Conservation (phyloP, 2,113 vertebrate genomes). For the Boleophthalmus pectinirostris region DNA sequence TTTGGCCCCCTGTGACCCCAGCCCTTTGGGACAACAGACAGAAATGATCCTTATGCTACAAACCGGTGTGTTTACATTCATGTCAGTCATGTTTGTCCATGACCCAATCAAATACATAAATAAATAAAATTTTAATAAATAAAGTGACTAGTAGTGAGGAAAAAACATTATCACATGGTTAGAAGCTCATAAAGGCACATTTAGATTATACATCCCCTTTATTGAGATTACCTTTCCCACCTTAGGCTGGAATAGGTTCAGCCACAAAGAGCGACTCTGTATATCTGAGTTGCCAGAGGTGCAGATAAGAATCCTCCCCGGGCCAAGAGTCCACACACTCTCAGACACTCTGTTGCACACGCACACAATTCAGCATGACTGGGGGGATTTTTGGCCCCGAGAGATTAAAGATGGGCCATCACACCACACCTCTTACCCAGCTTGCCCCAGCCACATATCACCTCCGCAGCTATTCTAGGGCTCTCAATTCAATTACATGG, state of each 20-base stretch:
- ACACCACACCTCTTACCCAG: conserved; percentile 21
- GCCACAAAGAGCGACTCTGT: conserved; percentile 27
- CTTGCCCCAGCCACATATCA: background rate
- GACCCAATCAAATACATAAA: too few relatives aligned
- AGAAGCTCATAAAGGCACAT: too few relatives aligned
- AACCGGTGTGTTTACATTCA: too few relatives aligned
- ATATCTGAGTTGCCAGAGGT: conserved; percentile 27
- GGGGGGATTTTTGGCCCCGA: background rate
- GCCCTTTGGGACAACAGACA: too few relatives aligned
- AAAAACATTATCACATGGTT: too few relatives aligned
- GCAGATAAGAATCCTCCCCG: conserved; percentile 36
- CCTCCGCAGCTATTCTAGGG: conserved; percentile 21
- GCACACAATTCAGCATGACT: conserved; percentile 21
- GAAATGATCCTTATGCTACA: too few relatives aligned
- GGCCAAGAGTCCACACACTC: conserved; percentile 19
- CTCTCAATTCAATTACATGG: conserved; percentile 47
- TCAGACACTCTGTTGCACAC: conserved; percentile 19
- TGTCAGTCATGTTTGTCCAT: too few relatives aligned
- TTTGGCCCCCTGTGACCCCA: too few relatives aligned
- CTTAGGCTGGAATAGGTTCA: conserved; percentile 45
- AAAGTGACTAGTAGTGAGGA: too few relatives aligned
- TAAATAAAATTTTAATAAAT: too few relatives aligned
- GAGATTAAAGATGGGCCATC: conserved; percentile 40
- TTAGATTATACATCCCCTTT: background rate
- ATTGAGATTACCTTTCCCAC: conserved; percentile 58